Conservation (phyloP, 2,113 vertebrate genomes). For the Triplophysa siluroides region DNA sequence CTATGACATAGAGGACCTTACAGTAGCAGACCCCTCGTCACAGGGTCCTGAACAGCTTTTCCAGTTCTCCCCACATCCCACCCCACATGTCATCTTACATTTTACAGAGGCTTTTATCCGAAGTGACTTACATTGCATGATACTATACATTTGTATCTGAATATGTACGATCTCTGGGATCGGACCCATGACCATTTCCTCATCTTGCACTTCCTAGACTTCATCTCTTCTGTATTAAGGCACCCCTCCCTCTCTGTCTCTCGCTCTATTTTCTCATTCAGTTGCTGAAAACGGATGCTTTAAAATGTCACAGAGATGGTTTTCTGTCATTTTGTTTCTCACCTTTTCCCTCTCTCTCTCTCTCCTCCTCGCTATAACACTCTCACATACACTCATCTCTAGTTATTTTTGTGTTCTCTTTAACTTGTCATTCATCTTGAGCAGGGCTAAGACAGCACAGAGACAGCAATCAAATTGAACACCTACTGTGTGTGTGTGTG, state of each 20-base stretch:
- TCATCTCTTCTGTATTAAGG: not conserved
- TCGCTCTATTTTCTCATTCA: constrained; percentile 37
- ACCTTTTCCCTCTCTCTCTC: constrained; percentile 3
- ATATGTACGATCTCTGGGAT: too few relatives aligned
- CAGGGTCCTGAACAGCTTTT: not conserved
- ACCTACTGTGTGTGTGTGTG: constrained; percentile 15
- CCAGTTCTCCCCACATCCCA: not conserved
- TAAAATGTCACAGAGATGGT: constrained; percentile 51
- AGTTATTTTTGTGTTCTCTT: constrained; percentile 36
- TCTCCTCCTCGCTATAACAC: not conserved
- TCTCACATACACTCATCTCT: constrained; percentile 11
- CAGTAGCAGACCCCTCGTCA: not conserved
- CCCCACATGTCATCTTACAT: not conserved
- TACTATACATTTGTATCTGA: too few relatives aligned
- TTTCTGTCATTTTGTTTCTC: constrained; percentile 25
- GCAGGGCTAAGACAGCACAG: constrained; percentile 24
- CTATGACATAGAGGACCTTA: not conserved
- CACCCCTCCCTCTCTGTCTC: not conserved
- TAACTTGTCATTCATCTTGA: constrained; percentile 47
- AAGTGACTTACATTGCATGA: too few relatives aligned
- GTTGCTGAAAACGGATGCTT: constrained; percentile 38
- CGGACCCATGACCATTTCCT: not conserved
- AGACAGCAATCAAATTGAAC: constrained; percentile 38
- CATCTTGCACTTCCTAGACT: constrained; percentile 1
- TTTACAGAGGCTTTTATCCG: too few relatives aligned